Evolutionary conservation across 2,888 invertebrate genomes (phyloP), one percentile per base, ranked within the genome.

Genomic region (Pandemis heparana): DNA sequence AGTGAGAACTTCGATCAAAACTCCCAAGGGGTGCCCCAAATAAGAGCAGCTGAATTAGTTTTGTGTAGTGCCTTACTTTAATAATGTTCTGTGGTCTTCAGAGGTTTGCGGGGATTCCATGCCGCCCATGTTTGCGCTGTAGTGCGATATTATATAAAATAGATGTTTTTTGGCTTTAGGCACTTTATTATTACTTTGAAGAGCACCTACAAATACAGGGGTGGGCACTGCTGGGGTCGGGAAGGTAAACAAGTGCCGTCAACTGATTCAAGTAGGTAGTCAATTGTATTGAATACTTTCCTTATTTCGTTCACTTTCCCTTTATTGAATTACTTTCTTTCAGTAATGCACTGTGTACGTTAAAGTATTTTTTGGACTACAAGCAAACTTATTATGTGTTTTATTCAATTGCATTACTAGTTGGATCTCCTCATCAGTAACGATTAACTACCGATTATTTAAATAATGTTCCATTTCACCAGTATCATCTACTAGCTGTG

Each of bases 121-220:
- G 81, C 81, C 81, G 82, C 85, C 85, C 87, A 79, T 88, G 89
- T 90, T 90, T 90, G 88, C 90, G 88, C 89, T 90, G 87, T 85
- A 83, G 85, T 86, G 82, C 84, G 86, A 85, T 92, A 74, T 74
- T 65, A 85, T 90, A 92, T 92, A 89, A 91, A 94, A 90, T 92
- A 85, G 88, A 91, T 92, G 92, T 93, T 94, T 92, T 94, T 89
- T 92, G 92, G 94, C 94, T 94, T 92, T 92, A 89, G 94, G 94
- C 94, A 88, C 90, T 93, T 91, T 93, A 92, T 92, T 94, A 92
- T 94, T 94, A 92, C 92, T 93, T 90, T 89, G 90, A 87, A 86
- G 89, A 89, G 87, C 83, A 83, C 83, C 81, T 83, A 83, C 83
- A 84, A 87, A 87, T 84, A 81, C 78, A 83, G 87, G 91, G 91